A percentile compares a stretch with the other conserved stretches of the same genome.
phyloP scores from a whole-genome alignment of 2,113 vertebrate genomes.

The Sciurus niger region DNA sequence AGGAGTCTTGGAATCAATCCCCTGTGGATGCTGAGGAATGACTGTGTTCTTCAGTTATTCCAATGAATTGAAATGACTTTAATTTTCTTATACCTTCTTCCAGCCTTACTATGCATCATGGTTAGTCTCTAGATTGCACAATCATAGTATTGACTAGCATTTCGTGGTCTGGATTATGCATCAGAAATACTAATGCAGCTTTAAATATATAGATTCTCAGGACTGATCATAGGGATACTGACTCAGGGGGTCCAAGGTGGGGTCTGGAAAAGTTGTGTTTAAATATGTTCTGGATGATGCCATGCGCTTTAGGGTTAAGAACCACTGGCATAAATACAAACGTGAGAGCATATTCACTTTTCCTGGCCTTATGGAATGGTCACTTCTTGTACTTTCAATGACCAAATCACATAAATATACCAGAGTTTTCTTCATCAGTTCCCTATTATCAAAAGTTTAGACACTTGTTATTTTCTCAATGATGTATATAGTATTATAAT shows the following conservation, averaged over 20 bases:
- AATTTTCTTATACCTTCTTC: not conserved
- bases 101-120: not conserved
- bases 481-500: not conserved
- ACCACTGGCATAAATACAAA: not conserved
- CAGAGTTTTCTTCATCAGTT: not conserved
- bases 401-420: not conserved
- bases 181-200: not conserved
- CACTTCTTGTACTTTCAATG: not conserved
- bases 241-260: not conserved
- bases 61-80: not conserved
- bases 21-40: not conserved
- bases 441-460: not conserved
- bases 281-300: not conserved
- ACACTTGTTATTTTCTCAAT: not conserved
- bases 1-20: not conserved
- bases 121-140: not conserved
- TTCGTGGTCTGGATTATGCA: not conserved
- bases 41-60: not conserved
- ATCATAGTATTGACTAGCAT: not conserved
- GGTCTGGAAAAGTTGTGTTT: not conserved
- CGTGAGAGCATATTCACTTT: not conserved
- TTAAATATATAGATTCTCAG: not conserved
- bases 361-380: not conserved
- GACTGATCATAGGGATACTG: not conserved
- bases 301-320: not conserved